phyloP scores from a whole-genome alignment of 2,113 vertebrate genomes.

The Climacteris rufus region DNA sequence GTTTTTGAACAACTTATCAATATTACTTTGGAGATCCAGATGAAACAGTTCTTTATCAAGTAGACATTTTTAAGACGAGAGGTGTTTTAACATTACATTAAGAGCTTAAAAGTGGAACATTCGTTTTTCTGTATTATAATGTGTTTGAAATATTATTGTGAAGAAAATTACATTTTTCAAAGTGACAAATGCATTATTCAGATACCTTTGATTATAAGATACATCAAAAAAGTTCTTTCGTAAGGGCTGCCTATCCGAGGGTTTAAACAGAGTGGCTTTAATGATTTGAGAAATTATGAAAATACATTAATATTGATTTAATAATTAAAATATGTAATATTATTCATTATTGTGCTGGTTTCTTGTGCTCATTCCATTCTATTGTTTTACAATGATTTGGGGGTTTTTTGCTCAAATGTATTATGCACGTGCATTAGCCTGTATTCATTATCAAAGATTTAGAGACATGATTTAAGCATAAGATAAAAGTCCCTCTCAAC shows the following conservation, averaged over 20 bases:
- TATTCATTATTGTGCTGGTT: slow-evolving; percentile 32
- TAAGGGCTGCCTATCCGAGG: not conserved
- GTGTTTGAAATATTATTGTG: slow-evolving; percentile 76
- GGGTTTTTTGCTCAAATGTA: not conserved
- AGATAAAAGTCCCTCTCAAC: not conserved
- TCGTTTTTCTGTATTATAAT: slow-evolving; percentile 84
- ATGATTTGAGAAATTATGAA: slow-evolving; percentile 71
- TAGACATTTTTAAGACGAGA: slow-evolving; percentile 55
- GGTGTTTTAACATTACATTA: slow-evolving; percentile 64
- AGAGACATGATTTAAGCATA: not conserved
- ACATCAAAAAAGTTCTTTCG: slow-evolving; percentile 65
- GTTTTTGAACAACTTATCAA: slow-evolving; percentile 75
- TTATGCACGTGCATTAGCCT: not conserved
- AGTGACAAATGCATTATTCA: slow-evolving; percentile 78
- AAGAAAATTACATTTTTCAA: slow-evolving; percentile 78
- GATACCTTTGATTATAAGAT: slow-evolving; percentile 77
- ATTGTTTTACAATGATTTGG: not conserved
- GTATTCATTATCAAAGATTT: not conserved
- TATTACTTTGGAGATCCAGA: slow-evolving; percentile 81
- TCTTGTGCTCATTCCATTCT: not conserved
- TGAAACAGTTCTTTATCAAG: slow-evolving; percentile 77
- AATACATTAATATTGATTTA: slow-evolving; percentile 47
- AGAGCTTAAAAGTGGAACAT: slow-evolving; percentile 72
- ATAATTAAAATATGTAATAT: slow-evolving; percentile 28
- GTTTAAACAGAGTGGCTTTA: slow-evolving; percentile 76